Evolutionary conservation across 2,888 invertebrate species (phyloP), one percentile per base, ranked within the genome.

Genomic region (Entomobrya proxima): DNA sequence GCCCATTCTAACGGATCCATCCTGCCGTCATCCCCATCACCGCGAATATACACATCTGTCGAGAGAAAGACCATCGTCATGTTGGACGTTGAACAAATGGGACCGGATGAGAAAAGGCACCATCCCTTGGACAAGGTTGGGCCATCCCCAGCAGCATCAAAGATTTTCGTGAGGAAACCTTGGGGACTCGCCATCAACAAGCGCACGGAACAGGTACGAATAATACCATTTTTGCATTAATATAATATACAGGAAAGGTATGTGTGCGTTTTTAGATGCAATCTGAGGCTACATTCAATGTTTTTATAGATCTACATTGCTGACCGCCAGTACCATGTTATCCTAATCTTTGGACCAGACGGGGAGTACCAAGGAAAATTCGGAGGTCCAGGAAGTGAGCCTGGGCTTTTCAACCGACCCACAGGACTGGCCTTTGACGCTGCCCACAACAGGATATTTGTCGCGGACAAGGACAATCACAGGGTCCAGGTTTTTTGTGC

Each of bases 391-490:
- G 88, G 84, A 11, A 35, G 15, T 0, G 30, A 13, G 6, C 30
- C 50, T 4, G 78, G 85, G 1, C 30, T 75, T 21, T 64, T 88
- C 52, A 75, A 61, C 67, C 78, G 87, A 21, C 89, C 89, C 11
- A 85, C 88, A 61, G 88, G 85, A 9, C 15, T 89, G 3, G 88
- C 88, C 35, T 82, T 50, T 18, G 89, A 89, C 72, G 21, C 50
- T 4, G 37, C 32, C 21, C 6, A 32, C 7, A 15, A 97, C 24
- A 94, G 97, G 69, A 96, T 98, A 81, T 94, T 98, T 88, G 97
- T 99, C 24, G 96, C 97, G n/a, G 98, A 99, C 92, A 98, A 98
- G 92, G 98, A 98, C 92, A 98, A 98, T 92, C 98, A 98, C 92
- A 94, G 98, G 61, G 95, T 98, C 87, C 98, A 98, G 92, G 93